Evolutionary conservation across 2,113 vertebrate species (phyloP), one percentile per base, ranked within the genome.

Genomic region (Butorides virescens): DNA sequence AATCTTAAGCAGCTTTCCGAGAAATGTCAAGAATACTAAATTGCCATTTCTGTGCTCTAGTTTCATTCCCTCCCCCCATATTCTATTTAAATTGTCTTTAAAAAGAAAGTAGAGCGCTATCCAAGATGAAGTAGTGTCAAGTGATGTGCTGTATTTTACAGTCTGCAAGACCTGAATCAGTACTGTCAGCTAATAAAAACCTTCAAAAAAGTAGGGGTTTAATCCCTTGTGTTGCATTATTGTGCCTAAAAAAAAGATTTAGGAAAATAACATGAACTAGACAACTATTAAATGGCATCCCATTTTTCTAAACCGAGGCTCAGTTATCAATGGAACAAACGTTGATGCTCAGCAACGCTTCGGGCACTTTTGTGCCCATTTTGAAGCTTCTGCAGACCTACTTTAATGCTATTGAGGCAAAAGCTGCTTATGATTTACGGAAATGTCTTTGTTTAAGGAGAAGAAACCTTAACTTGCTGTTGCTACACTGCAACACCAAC

Each of bases 1-100:
- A 92, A 96, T 93, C 88, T 26, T 95, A 97, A 96, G 84, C 65
- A 88, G 93, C 94, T 97, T 96, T 94, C 62, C 2, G 32, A 91
- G 61, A 86, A 96, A 93, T 50, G 61, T 61, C 63, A 95, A 49
- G 81, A 95, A 95, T 76, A 81, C 85, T 86, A 58, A 89, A 66
- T 4, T 96, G 84, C 56, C 71, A 84, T 73, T 94, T 94, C 92
- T 84, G 50, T 68, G 63, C 52, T 86, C 83, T 80, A 34, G 1
- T 4, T 50, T 36, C 26, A 25, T 46, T 53, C 59, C 52, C 6
- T 2, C 3, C 9, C 10, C 18, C 37, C 59, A 34, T 55, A 71
- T 13, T 72, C 76, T 58, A n/a, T 77, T 93, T 87, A 68, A 80
- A 88, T 73, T 86, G 58, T 30, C 42, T 86, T 90, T 72, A 59